Evolutionary conservation across 1,140 invertebrate genomes (phyloP).

Genomic region (Drosophila bocki): DNA sequence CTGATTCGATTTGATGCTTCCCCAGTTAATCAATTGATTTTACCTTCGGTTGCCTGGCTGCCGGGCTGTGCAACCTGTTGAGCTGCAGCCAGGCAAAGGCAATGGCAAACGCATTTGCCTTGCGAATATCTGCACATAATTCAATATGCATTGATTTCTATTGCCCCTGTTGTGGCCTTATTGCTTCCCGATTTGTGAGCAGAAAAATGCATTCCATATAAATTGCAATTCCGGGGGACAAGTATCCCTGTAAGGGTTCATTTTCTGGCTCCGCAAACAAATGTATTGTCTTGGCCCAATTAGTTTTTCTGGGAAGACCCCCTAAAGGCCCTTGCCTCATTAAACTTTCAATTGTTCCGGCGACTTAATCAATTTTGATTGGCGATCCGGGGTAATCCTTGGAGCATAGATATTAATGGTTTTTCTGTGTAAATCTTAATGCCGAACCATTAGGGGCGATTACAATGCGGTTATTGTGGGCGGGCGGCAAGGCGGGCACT

Average conservation of each 20-base stretch:
- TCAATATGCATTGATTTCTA: constrained; percentile 47
- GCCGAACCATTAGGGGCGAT: constrained; percentile 31
- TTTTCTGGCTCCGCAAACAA: not conserved
- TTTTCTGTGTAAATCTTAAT: constrained; percentile 47
- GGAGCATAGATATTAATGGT: constrained; percentile 47
- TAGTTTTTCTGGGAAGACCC: not conserved
- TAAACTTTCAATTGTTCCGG: constrained; percentile 42
- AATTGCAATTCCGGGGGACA: not conserved
- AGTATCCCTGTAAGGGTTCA: not conserved
- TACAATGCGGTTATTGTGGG: constrained; percentile 36
- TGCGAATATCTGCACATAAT: constrained; percentile 18
- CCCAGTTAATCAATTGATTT: constrained; percentile 59
- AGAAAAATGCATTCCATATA: constrained; percentile 18
- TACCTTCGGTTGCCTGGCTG: constrained; percentile 13
- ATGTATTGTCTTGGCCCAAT: constrained; percentile 5
- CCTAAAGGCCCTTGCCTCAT: constrained; percentile 8
- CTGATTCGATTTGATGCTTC: constrained; percentile 45
- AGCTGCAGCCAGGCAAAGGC: constrained; percentile 24
- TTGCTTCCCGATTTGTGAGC: constrained; percentile 27
- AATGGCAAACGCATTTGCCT: constrained; percentile 4
- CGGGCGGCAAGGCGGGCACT: not conserved
- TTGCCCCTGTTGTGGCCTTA: constrained; percentile 12
- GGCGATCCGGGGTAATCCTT: constrained; percentile 19
- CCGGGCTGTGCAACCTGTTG: constrained; percentile 5
- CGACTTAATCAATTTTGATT: constrained; percentile 52